Percentiles rank a stretch among this genome's conserved stretches.
phyloP scores from a whole-genome alignment of 2,113 vertebrate species.

The Oreochromis niloticus region DNA sequence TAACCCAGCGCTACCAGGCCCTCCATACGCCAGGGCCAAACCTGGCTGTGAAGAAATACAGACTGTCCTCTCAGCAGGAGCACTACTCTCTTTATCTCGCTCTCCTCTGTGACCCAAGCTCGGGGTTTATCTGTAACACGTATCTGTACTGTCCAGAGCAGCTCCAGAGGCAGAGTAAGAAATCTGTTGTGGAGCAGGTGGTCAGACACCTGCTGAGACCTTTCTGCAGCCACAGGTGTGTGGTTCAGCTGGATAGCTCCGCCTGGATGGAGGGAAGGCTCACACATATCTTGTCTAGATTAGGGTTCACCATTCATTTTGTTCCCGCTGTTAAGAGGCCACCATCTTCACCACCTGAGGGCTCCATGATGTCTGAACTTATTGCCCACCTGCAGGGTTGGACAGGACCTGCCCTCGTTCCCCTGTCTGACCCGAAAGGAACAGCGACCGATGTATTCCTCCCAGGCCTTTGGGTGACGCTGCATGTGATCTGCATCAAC shows the following conservation, averaged over 20 bases:
- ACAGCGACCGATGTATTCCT: conserved; percentile 6
- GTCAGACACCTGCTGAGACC: conserved; percentile 50
- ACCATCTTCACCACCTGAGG: neutral
- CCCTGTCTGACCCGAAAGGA: neutral
- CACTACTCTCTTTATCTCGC: conserved; percentile 42
- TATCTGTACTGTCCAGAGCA: conserved; percentile 50
- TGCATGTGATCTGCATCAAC: conserved; percentile 56
- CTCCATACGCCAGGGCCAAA: conserved; percentile 22
- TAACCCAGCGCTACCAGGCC: conserved; percentile 33
- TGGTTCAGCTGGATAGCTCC: conserved; percentile 51
- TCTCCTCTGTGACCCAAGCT: conserved; percentile 53
- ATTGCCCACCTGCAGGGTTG: conserved; percentile 45
- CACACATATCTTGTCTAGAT: conserved; percentile 16
- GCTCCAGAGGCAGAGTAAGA: conserved; percentile 38
- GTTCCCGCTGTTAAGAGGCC: neutral
- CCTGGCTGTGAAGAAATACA: conserved; percentile 64
- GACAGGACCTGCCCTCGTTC: conserved; percentile 38
- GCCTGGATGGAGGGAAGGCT: conserved; percentile 41
- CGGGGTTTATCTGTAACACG: conserved; percentile 66
- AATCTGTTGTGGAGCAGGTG: conserved; percentile 52
- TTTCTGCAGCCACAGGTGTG: conserved; percentile 29
- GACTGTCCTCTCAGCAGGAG: conserved; percentile 24
- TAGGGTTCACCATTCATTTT: conserved; percentile 28
- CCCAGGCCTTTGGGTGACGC: conserved; percentile 32
- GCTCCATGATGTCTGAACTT: neutral